Percentiles rank a stretch among this genome's conserved stretches.
Conservation (phyloP, 2,113 vertebrate genomes). For the Peromyscus maniculatus region DNA sequence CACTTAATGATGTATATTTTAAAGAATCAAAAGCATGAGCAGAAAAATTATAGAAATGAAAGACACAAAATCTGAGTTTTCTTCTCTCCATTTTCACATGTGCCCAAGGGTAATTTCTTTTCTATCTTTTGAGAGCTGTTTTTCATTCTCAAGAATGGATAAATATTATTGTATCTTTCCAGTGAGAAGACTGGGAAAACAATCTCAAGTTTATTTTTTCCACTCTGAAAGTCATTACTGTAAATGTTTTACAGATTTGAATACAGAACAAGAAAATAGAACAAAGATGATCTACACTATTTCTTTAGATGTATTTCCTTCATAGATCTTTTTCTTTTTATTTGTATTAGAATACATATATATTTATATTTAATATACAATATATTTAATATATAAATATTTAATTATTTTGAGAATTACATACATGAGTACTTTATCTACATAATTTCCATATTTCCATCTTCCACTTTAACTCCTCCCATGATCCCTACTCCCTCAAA, state of each 20-base stretch:
- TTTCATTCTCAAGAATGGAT: neutral
- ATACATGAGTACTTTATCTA: neutral
- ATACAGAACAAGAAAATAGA: conserved; percentile 4
- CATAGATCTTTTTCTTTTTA: neutral
- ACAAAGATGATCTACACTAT: neutral
- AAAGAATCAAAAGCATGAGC: neutral
- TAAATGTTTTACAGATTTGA: conserved; percentile 2
- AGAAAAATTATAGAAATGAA: neutral
- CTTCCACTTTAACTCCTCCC: neutral
- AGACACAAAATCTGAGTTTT: neutral
- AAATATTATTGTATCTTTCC: neutral
- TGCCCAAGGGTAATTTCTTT: neutral
- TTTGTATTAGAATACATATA: neutral
- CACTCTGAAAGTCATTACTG: neutral
- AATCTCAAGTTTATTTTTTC: neutral
- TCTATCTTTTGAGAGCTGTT: neutral
- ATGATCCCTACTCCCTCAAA: neutral
- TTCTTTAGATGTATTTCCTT: neutral
- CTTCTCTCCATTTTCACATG: neutral
- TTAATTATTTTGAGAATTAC: neutral
- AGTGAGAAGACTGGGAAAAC: neutral
- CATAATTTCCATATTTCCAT: neutral
- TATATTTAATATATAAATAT: neutral
- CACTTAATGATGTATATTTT: conserved; percentile 1
- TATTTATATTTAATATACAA: neutral